Evolutionary conservation across 2,113 vertebrate genomes (phyloP).

Genomic region (Numenius arquata): DNA sequence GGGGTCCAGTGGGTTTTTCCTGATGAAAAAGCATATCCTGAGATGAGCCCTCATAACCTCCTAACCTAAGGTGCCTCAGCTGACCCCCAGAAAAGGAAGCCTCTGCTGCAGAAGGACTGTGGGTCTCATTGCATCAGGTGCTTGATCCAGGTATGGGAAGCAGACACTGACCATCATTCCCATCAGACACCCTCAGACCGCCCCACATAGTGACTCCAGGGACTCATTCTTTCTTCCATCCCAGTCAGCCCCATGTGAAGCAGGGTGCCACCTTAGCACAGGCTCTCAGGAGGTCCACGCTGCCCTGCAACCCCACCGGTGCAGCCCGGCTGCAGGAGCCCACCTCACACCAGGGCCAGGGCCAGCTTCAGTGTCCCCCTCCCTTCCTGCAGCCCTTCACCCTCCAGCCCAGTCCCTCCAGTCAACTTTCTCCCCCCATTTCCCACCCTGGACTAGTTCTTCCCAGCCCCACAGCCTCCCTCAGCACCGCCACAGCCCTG

Average conservation of each 20-base stretch:
- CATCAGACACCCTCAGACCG: background rate
- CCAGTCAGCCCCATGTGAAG: background rate
- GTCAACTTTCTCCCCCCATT: background rate
- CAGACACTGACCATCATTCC: background rate
- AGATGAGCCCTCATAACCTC: background rate
- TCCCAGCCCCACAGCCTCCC: background rate
- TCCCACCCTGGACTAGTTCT: background rate
- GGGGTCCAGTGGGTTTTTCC: background rate
- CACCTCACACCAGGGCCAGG: background rate
- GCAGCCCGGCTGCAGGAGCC: background rate
- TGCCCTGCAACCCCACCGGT: background rate
- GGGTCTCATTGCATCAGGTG: fast-evolving
- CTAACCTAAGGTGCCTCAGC: fast-evolving
- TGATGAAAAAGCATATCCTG: background rate
- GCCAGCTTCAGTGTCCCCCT: background rate
- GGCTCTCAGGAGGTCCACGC: background rate
- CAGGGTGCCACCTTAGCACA: background rate
- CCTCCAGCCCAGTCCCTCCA: background rate
- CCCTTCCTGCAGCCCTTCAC: background rate
- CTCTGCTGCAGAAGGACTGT: background rate
- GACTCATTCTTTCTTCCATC: background rate
- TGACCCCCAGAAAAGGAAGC: background rate
- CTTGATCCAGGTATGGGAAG: background rate
- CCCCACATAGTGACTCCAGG: too few relatives aligned
- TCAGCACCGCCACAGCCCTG: too few relatives aligned